Percentiles rank a stretch among this genome's conserved stretches.
phyloP scores from a whole-genome alignment of 30 jellyfish, hydroid and myxozoan genomes.

The Kudoa iwatai region DNA sequence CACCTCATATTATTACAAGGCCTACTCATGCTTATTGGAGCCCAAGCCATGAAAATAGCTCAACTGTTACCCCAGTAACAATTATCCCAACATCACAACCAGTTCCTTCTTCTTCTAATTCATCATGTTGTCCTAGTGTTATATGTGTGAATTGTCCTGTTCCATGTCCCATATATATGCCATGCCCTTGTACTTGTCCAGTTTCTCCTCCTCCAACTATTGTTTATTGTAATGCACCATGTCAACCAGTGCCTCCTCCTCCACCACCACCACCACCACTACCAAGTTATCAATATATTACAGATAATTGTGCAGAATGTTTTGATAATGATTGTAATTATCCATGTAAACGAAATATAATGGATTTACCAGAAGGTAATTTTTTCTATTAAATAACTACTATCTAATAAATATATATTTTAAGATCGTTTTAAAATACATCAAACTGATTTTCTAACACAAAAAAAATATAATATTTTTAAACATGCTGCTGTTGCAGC shows the following conservation, averaged over 20 bases:
- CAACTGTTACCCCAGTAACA: background rate
- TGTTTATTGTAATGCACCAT: slow-evolving; percentile 3
- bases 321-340: no score
- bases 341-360: no score
- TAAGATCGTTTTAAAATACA: no score
- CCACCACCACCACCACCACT: slow-evolving; percentile 5
- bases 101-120: background rate
- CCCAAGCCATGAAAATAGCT: slow-evolving; percentile 10
- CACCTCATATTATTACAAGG: slow-evolving; percentile 9
- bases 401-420: no score
- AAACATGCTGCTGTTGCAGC: slow-evolving; percentile 83
- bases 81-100: background rate
- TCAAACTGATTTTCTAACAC: slow-evolving; percentile 4
- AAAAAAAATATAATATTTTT: slow-evolving; percentile 14
- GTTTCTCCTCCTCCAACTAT: slow-evolving; percentile 6
- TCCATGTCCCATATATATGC: slow-evolving; percentile 24
- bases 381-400: no score
- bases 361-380: no score
- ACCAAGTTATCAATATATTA: background rate
- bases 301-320: no score
- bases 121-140: background rate
- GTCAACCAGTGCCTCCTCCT: slow-evolving; percentile 3
- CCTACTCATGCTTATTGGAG: slow-evolving; percentile 1
- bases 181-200: slow-evolving; percentile 74
- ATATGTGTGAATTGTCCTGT: slow-evolving; percentile 1